Evolutionary conservation across 2,888 invertebrate genomes (phyloP).

Genomic region (Cremastinae sp.): DNA sequence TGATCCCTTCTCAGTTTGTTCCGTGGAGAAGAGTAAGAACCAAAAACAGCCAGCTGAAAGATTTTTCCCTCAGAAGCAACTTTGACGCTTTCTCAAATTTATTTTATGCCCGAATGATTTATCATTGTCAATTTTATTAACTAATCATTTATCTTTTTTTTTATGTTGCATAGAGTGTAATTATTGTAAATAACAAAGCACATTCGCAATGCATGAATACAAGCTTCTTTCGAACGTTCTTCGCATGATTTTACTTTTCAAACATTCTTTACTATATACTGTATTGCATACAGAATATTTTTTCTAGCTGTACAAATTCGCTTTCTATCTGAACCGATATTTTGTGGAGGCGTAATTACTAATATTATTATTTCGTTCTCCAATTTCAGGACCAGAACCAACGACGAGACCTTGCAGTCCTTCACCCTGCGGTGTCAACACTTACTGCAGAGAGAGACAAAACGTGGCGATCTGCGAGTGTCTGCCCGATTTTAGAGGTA

Average conservation of each 20-base stretch:
- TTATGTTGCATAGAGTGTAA: constrained; percentile 61
- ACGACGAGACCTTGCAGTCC: constrained; percentile 85
- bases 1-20: constrained; percentile 86
- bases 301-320: constrained; percentile 12
- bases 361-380: constrained; percentile 18
- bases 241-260: constrained; percentile 16
- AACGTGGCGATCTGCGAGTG: constrained; percentile 83
- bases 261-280: neutral
- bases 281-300: constrained; percentile 20
- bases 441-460: constrained; percentile 88
- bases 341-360: neutral
- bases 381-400: constrained; percentile 60
- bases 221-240: constrained; percentile 11
- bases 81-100: neutral
- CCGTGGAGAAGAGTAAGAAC: constrained; percentile 80
- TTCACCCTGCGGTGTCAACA: constrained; percentile 91
- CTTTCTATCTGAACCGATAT: neutral
- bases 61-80: constrained; percentile 46
- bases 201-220: constrained; percentile 38
- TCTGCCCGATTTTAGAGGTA: constrained; percentile 87
- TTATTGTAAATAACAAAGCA: constrained; percentile 67
- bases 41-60: constrained; percentile 34
- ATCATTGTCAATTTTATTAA: constrained; percentile 16
- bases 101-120: neutral
- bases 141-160: constrained; percentile 36